Base-by-base conservation (phyloP, 1,140 invertebrate species). In the Hyposmocoma kahamanoa region DNA sequence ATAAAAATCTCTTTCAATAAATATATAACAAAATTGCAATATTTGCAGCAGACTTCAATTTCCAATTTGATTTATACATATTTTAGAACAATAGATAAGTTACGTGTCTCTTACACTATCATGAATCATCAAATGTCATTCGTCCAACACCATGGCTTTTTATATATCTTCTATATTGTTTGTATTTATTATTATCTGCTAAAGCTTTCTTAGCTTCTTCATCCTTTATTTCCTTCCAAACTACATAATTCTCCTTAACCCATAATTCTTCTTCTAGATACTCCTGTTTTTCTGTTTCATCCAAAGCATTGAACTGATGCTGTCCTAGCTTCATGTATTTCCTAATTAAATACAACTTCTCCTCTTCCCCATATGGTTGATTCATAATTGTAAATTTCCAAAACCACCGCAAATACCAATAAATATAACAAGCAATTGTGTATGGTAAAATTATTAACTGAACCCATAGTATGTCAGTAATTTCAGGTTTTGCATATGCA, bases 321-420 rank as follows among this genome's bases (percentile, higher is more conserved):
- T 89, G 86, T 4, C 91, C 90, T 62, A 95, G 88, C 58, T 91
- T 90, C 86, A 97, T 87, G 70, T 91, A 88, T 71, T 92, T 94
- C 43, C 94, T 88, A 34, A 97, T 96, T 21, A 97, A 72, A 80
- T 97, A 94, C 0, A 94, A 67, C 69, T 97, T 95, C 69, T 97
- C 94, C 61, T 95, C 94, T 3, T 90, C 87, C 1, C 91, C 94
- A 71, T 94, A 96, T 28, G 92, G 91, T 57, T 94, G 85, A 59
- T 91, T 91, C 30, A 90, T 70, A n/a, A 97, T 89, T 17, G 78
- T 90, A 67, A 94, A 96, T 59, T 91, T 93, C 90, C 91, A 94
- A 19, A 94, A 87, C 95, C 96, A 97, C 34, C 88, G 87, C 0
- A 89, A 28, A 72, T 94, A 92, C 94, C 94, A 97, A 50, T 83